Evolutionary conservation across 1,140 invertebrate species (phyloP).

Genomic region (Drosophila truncata): DNA sequence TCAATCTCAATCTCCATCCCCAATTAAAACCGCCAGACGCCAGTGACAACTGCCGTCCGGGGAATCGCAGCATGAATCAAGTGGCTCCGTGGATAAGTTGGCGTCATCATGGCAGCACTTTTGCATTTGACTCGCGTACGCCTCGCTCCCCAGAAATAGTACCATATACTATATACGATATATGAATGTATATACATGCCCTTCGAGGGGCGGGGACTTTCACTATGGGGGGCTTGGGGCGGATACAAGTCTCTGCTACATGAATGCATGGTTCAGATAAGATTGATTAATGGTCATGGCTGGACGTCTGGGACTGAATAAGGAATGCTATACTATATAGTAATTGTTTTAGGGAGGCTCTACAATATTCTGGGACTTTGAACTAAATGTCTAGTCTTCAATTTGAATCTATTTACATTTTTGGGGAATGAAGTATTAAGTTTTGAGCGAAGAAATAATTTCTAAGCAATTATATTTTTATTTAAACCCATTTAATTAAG

Average conservation of each 20-base stretch:
- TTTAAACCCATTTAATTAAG: neutral
- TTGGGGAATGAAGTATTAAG: neutral
- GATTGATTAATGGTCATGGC: constrained; percentile 37
- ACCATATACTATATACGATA: neutral
- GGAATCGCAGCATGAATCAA: constrained; percentile 49
- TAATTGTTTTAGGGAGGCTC: neutral
- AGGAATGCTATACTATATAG: constrained; percentile 7
- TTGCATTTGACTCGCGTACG: constrained; percentile 48
- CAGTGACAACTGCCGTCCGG: constrained; percentile 35
- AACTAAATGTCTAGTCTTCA: neutral
- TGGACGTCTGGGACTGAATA: constrained; percentile 11
- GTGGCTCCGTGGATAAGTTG: constrained; percentile 40
- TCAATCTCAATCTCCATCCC: constrained; percentile 27
- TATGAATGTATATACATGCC: neutral
- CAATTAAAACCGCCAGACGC: constrained; percentile 51
- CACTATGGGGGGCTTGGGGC: constrained; percentile 11
- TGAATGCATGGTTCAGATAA: constrained; percentile 20
- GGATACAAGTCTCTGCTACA: constrained; percentile 29
- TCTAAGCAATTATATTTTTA: neutral
- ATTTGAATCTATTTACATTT: neutral
- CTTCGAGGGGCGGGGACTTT: constrained; percentile 7
- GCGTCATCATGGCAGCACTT: constrained; percentile 55
- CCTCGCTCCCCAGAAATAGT: constrained; percentile 9
- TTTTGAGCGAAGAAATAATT: neutral
- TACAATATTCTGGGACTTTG: constrained; percentile 6